Evolutionary conservation across 2,888 invertebrate species (phyloP), one percentile per base, ranked within the genome.

Genomic region (Drosophila cognata): DNA sequence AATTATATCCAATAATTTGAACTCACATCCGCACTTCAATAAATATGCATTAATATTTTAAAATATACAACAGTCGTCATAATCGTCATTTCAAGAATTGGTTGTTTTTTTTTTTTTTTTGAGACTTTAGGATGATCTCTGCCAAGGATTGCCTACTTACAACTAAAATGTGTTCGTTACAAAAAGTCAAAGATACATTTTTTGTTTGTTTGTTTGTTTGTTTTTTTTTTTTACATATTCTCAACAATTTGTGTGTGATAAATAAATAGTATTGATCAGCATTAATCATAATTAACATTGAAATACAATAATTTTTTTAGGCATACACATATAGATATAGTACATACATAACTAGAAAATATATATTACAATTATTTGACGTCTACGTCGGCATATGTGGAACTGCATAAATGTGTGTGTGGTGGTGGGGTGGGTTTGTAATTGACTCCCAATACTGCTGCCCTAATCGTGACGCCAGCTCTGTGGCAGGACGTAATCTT

Each of bases 401-500:
- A 77, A 76, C 80, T 71, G 69, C 64, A 59, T 62, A 53, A 57
- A 57, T 57, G 43, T 41, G 36, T 55, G 71, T 55, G 36, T 43
- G 53, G 55, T 38, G 61, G 55, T 25, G 18, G 52, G 38, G 59
- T 29, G 63, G 41, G 31, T 50, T 18, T 33, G 16, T 18, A 36
- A 25, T 18, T 59, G 59, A 36, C 36, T 35, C 58, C 52, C 33
- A 18, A 29, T 67, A 43, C 66, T 65, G 33, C 29, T 48, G 28
- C 33, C 21, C 92, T 92, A 89, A 82, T 92, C 92, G 74, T 93
- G 92, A 31, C 91, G 88, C 93, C 93, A 93, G 75, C 91, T 88
- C 57, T 81, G 82, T 50, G 97, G 97, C 74, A 98, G 93, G 58
- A 97, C 94, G 91, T 95, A 95, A 79, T 96, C 94, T 60, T 97